Percentiles rank a stretch among this genome's conserved stretches.
These are phyloP conservation scores for Euclidia mi DNA, from an alignment of 2,888 invertebrate genomes.

Conservation along the genomic window DNA sequence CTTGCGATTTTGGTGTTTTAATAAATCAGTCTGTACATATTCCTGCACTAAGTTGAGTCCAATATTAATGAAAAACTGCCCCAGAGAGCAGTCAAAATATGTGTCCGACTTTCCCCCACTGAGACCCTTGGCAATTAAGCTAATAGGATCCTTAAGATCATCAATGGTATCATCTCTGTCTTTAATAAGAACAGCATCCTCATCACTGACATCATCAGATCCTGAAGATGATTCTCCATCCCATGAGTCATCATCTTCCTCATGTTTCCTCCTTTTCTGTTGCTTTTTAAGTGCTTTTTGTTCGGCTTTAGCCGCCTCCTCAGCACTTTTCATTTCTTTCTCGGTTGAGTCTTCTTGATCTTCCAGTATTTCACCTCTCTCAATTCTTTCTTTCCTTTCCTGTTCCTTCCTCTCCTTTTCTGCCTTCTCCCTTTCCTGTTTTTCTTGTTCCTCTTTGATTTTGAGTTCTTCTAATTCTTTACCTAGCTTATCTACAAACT, in stretches of 20 bases:
- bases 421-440: slow-evolving; percentile 70
- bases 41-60: slow-evolving; percentile 98
- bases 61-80: slow-evolving; percentile 97
- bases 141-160: slow-evolving; percentile 84
- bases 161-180: slow-evolving; percentile 89
- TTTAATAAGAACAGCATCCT: slow-evolving; percentile 88
- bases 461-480: slow-evolving; percentile 90
- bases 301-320: slow-evolving; percentile 64
- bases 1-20: slow-evolving; percentile 97
- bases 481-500: slow-evolving; percentile 92
- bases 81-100: slow-evolving; percentile 96
- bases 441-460: slow-evolving; percentile 78
- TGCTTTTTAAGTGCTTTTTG: slow-evolving; percentile 77
- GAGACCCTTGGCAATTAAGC: slow-evolving; percentile 79
- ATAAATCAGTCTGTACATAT: slow-evolving; percentile 97
- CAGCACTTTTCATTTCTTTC: slow-evolving; percentile 63
- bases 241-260: slow-evolving; percentile 91
- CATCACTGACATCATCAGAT: slow-evolving; percentile 88
- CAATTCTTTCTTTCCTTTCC: slow-evolving; percentile 63
- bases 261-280: slow-evolving; percentile 73
- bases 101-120: slow-evolving; percentile 90
- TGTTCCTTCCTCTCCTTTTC: slow-evolving; percentile 76
- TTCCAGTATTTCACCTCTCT: slow-evolving; percentile 72
- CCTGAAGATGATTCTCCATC: slow-evolving; percentile 89
- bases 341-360: slow-evolving; percentile 69